Conservation (phyloP, 2,797 vertebrate genomes). For the Brachyalestes nurse region DNA sequence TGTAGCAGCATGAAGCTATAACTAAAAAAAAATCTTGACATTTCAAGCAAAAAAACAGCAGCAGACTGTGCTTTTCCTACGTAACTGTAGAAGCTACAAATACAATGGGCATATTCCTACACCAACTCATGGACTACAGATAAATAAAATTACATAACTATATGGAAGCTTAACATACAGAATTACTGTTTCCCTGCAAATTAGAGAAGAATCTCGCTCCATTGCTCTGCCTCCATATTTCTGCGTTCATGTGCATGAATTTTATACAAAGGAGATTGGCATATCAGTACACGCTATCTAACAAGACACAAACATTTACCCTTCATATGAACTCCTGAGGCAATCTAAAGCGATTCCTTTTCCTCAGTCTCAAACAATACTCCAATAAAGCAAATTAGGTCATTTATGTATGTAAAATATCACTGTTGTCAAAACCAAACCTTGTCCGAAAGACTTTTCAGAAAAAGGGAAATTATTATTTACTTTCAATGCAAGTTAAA, state of each 20-base stretch:
- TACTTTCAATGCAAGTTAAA: too few species aligned
- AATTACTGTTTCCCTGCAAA: not conserved
- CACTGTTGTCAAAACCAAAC: too few species aligned
- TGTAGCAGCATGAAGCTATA: too few species aligned
- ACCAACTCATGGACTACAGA: not conserved
- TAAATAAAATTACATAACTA: not conserved
- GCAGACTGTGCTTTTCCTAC: not conserved
- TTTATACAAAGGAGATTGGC: constrained; percentile 27
- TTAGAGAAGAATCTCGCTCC: not conserved
- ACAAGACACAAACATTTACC: constrained; percentile 29
- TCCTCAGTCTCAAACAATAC: not conserved
- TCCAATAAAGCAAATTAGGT: not conserved
- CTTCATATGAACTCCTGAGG: constrained; percentile 40
- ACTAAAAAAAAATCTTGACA: not conserved
- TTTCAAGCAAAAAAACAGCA: not conserved
- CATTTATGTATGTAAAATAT: not conserved
- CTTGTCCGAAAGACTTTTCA: too few species aligned
- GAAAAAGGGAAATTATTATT: too few species aligned
- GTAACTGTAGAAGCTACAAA: not conserved
- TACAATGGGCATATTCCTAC: not conserved
- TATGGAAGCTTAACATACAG: not conserved
- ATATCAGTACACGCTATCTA: constrained; percentile 25
- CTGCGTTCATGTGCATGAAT: not conserved
- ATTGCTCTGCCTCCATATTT: constrained; percentile 19
- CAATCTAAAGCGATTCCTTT: not conserved